Evolutionary conservation across 2,797 vertebrate genomes (phyloP).

Genomic region (Tenualosa thibaudeaui): DNA sequence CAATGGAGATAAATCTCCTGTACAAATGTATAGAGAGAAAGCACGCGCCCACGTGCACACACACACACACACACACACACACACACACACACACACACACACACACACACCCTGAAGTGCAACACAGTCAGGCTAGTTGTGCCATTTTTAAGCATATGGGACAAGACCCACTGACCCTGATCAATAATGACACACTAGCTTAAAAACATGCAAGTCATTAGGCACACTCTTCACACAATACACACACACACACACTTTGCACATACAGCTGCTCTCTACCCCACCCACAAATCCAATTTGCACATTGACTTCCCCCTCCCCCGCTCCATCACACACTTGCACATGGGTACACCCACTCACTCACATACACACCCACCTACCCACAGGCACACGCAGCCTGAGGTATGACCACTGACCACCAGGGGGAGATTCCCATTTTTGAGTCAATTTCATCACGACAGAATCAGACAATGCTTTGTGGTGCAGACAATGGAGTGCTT

Average conservation of each 20-base stretch:
- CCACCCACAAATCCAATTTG: conserved; percentile 25
- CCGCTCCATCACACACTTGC: background rate
- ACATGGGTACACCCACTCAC: conserved; percentile 14
- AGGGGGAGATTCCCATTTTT: conserved; percentile 20
- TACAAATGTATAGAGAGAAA: background rate
- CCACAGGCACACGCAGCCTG: background rate
- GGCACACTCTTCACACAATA: background rate
- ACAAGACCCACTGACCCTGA: conserved; percentile 29
- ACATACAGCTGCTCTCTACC: background rate
- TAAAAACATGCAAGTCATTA: conserved; percentile 21
- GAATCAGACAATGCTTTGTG: conserved; percentile 15
- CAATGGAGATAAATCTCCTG: conserved; percentile 12
- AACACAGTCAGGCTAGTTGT: background rate
- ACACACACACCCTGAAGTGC: background rate
- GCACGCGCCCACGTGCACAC: background rate
- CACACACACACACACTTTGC: conserved; percentile 9
- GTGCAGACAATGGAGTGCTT: conserved; percentile 3
- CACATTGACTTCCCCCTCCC: conserved; percentile 10
- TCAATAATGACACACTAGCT: conserved; percentile 36
- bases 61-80: background rate
- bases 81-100: background rate
- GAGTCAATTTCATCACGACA: background rate
- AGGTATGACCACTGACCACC: conserved; percentile 24
- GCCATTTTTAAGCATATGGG: conserved; percentile 26
- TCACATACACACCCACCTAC: background rate